Evolutionary conservation across 1,140 invertebrate species (phyloP).

Genomic region (Trichoplusia ni): DNA sequence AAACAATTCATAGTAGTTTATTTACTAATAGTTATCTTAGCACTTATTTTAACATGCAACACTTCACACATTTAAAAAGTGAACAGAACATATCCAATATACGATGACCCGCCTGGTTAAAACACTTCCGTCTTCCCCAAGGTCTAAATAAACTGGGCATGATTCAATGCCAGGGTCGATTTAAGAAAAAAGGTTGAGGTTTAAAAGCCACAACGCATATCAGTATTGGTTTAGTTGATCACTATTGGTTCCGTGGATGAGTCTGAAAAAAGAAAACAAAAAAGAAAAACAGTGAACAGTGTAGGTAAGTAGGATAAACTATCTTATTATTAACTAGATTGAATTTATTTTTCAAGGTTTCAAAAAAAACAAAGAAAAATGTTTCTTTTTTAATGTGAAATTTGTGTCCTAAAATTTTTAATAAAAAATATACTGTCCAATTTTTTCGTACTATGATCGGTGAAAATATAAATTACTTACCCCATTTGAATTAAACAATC

Average conservation of each 20-base stretch:
- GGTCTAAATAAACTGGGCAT: background rate
- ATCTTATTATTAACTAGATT: no score
- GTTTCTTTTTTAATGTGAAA: no score
- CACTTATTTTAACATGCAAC: no score
- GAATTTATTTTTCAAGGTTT: no score
- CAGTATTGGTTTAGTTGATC: slow-evolving; percentile 39
- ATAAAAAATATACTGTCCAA: no score
- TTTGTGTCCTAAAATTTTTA: no score
- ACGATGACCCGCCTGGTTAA: background rate
- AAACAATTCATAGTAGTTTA: background rate
- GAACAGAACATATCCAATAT: background rate
- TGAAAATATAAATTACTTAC: no score
- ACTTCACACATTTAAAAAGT: background rate
- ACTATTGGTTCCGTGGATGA: slow-evolving; percentile 24
- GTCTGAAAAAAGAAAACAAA: background rate
- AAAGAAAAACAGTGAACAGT: slow-evolving; percentile 3
- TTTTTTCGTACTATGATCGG: no score
- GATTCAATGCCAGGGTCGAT: slow-evolving; percentile 37
- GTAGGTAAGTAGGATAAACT: background rate
- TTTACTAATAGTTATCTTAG: background rate
- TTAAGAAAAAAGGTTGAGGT: slow-evolving; percentile 28
- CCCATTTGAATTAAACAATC: no score
- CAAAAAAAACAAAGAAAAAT: no score
- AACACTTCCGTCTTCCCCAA: background rate
- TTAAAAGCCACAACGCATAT: slow-evolving; percentile 31